phyloP scores from a whole-genome alignment of 2,797 vertebrate genomes.

The Poecilia gillii region DNA sequence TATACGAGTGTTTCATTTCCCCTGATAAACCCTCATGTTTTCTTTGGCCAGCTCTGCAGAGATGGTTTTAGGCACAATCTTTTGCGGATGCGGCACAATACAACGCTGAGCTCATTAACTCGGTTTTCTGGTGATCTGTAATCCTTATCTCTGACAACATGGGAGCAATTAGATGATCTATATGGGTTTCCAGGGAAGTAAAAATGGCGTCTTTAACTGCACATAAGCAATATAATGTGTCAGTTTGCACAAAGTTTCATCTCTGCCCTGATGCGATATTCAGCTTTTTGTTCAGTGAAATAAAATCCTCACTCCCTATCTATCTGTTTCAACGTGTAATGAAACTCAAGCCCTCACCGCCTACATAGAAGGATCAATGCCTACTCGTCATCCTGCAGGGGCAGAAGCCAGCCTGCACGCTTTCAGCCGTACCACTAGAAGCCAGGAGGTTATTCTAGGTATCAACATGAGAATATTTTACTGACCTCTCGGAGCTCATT shows the following conservation, averaged over 20 bases:
- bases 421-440: conserved; percentile 22
- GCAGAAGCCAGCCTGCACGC: conserved; percentile 36
- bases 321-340: not conserved
- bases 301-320: not conserved
- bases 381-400: conserved; percentile 23
- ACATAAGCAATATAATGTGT: not conserved
- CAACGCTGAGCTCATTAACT: conserved; percentile 14
- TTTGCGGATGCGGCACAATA: conserved; percentile 1
- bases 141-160: conserved; percentile 12
- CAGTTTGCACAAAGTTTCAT: not conserved
- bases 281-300: not conserved
- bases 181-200: not conserved
- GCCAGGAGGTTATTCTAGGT: conserved; percentile 46
- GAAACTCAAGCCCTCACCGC: conserved; percentile 4
- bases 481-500: conserved; percentile 67
- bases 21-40: conserved; percentile 35
- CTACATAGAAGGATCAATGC: conserved; percentile 56
- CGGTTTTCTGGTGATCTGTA: conserved; percentile 15
- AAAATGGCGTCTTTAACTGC: not conserved
- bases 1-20: conserved; percentile 6
- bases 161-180: conserved; percentile 36
- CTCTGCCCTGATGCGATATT: not conserved
- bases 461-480: conserved; percentile 48
- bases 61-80: conserved; percentile 4
- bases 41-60: not conserved